These are phyloP conservation scores for Diplazon laetatorius DNA, from an alignment of 2,888 invertebrate species.

Conservation along the genomic window DNA sequence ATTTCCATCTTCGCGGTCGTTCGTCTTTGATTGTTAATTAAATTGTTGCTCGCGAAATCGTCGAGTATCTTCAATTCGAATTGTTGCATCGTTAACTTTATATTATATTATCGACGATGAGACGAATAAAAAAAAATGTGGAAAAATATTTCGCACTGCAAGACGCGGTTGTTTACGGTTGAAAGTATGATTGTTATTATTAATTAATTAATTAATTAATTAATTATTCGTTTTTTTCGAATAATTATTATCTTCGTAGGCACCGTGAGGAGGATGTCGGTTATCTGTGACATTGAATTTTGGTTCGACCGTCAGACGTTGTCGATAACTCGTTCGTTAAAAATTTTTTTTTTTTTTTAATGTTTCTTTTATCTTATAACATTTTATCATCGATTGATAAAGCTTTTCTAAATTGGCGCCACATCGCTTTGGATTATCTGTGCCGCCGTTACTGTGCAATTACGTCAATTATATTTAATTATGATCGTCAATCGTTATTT, in stretches of 20 bases:
- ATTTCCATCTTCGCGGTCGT: too few relatives aligned
- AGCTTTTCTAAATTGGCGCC: not conserved
- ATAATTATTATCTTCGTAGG: slow-evolving; percentile 64
- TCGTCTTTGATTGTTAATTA: too few relatives aligned
- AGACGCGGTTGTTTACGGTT: slow-evolving; percentile 31
- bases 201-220: not conserved
- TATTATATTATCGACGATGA: too few relatives aligned
- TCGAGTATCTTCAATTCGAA: too few relatives aligned
- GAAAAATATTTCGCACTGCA: slow-evolving; percentile 33
- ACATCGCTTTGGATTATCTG: not conserved
- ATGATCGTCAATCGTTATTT: too few relatives aligned
- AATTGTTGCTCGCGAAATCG: too few relatives aligned
- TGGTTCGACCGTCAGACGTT: slow-evolving; percentile 31
- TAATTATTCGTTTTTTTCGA: too few relatives aligned
- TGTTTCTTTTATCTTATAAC: not conserved
- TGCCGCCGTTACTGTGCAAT: not conserved
- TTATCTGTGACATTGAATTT: slow-evolving; percentile 77
- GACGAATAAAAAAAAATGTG: not conserved
- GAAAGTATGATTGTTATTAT: not conserved
- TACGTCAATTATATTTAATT: not conserved
- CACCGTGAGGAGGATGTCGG: slow-evolving; percentile 31
- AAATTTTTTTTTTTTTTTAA: too few relatives aligned
- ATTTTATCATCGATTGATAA: not conserved
- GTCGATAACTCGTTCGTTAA: too few relatives aligned
- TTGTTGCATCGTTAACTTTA: too few relatives aligned